Evolutionary conservation across 2,888 invertebrate genomes (phyloP).

Genomic region (Galerucella calmariensis): DNA sequence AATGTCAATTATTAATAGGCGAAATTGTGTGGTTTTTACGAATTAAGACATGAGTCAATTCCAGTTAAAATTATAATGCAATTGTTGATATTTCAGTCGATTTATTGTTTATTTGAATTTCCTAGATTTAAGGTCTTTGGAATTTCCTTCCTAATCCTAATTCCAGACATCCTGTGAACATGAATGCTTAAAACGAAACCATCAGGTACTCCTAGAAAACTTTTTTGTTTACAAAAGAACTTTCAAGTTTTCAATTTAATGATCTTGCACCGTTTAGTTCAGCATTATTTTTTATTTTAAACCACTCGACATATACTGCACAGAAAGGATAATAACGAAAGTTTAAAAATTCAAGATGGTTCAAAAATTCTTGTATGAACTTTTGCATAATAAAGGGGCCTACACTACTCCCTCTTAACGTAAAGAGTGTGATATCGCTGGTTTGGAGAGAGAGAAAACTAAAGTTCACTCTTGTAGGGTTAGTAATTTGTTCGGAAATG

Average conservation of each 20-base stretch:
- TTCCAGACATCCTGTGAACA: background rate
- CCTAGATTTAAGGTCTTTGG: too few species aligned
- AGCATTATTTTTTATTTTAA: conserved; percentile 1
- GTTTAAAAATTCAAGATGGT: conserved; percentile 15
- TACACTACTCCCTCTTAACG: background rate
- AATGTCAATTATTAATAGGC: too few species aligned
- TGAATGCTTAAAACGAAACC: background rate
- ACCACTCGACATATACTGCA: background rate
- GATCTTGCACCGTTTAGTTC: background rate
- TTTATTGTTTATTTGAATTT: too few species aligned
- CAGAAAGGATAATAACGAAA: conserved; percentile 7
- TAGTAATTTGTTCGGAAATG: conserved; percentile 31
- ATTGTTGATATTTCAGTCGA: too few species aligned
- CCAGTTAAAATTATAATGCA: too few species aligned
- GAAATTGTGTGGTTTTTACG: too few species aligned
- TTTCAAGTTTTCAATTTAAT: background rate
- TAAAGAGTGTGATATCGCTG: conserved; percentile 2
- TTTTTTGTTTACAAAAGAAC: background rate
- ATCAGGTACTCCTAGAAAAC: background rate
- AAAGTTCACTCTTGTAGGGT: conserved; percentile 20
- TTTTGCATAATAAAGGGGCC: conserved; percentile 8
- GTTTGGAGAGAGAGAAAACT: background rate
- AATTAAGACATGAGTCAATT: too few species aligned
- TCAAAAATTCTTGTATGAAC: conserved; percentile 13
- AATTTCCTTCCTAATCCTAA: background rate